Evolutionary conservation across 2,888 invertebrate genomes (phyloP).

Genomic region (Pachydiplax longipennis): DNA sequence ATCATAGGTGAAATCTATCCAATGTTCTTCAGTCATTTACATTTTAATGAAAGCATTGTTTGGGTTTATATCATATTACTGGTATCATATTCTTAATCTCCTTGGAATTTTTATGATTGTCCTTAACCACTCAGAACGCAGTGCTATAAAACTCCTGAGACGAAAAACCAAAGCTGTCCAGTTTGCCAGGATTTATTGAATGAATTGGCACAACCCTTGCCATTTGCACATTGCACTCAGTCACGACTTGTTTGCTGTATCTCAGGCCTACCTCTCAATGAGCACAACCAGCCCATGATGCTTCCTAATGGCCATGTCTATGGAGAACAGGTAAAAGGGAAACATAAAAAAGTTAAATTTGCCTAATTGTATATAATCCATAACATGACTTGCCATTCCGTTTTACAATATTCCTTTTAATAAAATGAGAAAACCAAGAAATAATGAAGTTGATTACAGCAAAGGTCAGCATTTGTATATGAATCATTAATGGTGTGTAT

Average conservation of each 20-base stretch:
- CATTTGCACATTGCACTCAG: conserved; percentile 96
- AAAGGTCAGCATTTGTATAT: no score
- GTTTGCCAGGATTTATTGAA: conserved; percentile 90
- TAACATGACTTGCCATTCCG: no score
- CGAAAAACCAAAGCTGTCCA: conserved; percentile 86
- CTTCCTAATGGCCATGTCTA: conserved; percentile 98
- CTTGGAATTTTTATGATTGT: conserved; percentile 46
- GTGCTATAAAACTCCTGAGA: conserved; percentile 72
- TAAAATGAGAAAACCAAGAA: no score
- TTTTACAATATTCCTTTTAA: no score
- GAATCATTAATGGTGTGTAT: no score
- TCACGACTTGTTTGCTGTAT: conserved; percentile 92
- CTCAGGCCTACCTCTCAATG: conserved; percentile 90
- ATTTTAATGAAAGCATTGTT: no score
- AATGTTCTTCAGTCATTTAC: no score
- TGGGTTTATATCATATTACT: no score
- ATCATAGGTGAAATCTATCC: no score
- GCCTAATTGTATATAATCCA: no score
- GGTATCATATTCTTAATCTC: no score
- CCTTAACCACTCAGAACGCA: conserved; percentile 63
- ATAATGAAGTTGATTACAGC: no score
- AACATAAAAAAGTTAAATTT: background rate
- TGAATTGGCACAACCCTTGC: conserved; percentile 83
- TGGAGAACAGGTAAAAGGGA: conserved; percentile 78
- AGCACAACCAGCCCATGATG: conserved; percentile 98